Conservation (phyloP, 2,888 invertebrate genomes). For the Drosophila flavopinicola region DNA sequence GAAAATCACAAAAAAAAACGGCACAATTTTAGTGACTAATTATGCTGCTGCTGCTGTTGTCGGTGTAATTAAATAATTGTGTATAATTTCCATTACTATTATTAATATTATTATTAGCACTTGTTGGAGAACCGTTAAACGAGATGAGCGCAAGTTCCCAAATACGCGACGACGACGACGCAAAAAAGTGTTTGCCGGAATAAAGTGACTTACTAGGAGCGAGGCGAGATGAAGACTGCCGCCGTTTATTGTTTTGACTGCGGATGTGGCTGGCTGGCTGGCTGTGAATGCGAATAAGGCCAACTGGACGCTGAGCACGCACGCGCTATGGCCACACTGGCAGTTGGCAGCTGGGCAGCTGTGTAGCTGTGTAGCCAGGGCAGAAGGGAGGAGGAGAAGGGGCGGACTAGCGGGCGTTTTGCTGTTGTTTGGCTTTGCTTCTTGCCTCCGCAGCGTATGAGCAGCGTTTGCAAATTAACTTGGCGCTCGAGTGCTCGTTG, state of each 20-base stretch:
- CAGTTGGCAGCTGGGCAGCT: slow-evolving; percentile 6
- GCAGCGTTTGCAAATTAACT: slow-evolving; percentile 79
- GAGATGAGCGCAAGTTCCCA: slow-evolving; percentile 20
- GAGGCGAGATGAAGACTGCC: slow-evolving; percentile 65
- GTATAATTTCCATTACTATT: slow-evolving; percentile 32
- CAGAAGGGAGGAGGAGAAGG: too few relatives aligned
- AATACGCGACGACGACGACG: slow-evolving; percentile 10
- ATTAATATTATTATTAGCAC: slow-evolving; percentile 21
- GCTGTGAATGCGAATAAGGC: slow-evolving; percentile 18
- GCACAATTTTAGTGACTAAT: slow-evolving; percentile 28
- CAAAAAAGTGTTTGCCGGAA: slow-evolving; percentile 26
- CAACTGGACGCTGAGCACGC: slow-evolving; percentile 55
- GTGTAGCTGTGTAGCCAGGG: neutral
- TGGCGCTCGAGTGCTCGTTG: slow-evolving; percentile 79
- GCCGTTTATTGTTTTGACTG: slow-evolving; percentile 40
- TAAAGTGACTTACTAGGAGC: slow-evolving; percentile 69
- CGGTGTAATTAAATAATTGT: slow-evolving; percentile 21
- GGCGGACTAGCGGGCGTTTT: slow-evolving; percentile 20
- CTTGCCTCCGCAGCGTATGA: slow-evolving; percentile 73
- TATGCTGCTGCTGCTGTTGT: slow-evolving; percentile 25
- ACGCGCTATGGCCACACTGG: slow-evolving; percentile 61
- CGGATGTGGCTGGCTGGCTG: slow-evolving; percentile 18
- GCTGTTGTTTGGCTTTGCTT: slow-evolving; percentile 46
- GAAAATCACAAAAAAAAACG: slow-evolving; percentile 27
- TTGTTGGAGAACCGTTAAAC: slow-evolving; percentile 36